Evolutionary conservation across 2,797 vertebrate species (phyloP), one percentile per base, ranked within the genome.

Genomic region (Cyclopterus lumpus): DNA sequence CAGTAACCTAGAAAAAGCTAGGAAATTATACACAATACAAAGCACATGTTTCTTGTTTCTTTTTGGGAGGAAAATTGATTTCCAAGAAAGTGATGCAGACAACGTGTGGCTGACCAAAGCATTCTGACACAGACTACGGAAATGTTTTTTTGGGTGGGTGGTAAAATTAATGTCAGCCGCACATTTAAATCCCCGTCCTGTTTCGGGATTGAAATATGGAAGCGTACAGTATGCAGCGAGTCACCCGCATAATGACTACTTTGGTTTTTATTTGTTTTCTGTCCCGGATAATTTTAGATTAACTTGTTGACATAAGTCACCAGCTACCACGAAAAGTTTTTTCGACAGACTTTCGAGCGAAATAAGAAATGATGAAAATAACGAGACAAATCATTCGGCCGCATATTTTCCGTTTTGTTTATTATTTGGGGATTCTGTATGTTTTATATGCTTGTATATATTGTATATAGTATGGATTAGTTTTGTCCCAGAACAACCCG

Each of bases 1-100:
- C 90, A 92, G 91, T 86, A 92, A 90, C 90, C 90, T 88, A 90
- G 91, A 92, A 92, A n/a, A 93, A 91, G 75, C 91, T 81, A 65
- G 87, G 90, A 93, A 93, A 92, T 86, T 83, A 85, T 84, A 87
- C 88, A 93, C 88, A 91, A 93, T 89, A 64, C 85, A 82, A 89
- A 96, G 96, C 96, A 96, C 94, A 94, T 95, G 95, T 96, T 93
- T 94, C 94, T 95, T 96, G 95, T 91, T 92, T 91, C 86, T 90
- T 88, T 89, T 77, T 65, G 84, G 84, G 58, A 82, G 44, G 83
- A 73, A 91, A 93, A 92, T 92, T 91, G 91, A 92, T 92, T n/a
- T 93, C 86, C 67, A 81, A 90, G 86, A 85, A 92, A 89, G 85
- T 83, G 83, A 85, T 86, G 87, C 69, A 86, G 82, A 78, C 79